phyloP scores from a whole-genome alignment of 2,113 vertebrate genomes.

The Leptobrachium ailaonicum region DNA sequence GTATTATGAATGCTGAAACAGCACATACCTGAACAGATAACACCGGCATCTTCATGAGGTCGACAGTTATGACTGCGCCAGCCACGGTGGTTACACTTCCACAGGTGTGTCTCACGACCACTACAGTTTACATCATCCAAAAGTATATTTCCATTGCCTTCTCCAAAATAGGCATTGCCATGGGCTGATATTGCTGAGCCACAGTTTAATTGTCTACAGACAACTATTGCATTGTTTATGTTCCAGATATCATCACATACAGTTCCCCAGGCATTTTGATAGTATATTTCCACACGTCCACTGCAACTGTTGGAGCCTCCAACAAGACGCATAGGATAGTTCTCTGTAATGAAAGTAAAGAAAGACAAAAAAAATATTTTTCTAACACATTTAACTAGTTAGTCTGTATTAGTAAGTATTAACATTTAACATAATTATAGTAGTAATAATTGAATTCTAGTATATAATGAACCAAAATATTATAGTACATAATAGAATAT shows the following conservation, averaged over 20 bases:
- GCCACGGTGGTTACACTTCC: slow-evolving; percentile 59
- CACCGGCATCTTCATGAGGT: slow-evolving; percentile 62
- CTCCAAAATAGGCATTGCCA: slow-evolving; percentile 48
- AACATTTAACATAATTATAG: no score
- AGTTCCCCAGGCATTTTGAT: background rate
- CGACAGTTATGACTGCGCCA: slow-evolving; percentile 63
- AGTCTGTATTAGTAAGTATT: no score
- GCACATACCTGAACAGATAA: slow-evolving; percentile 55
- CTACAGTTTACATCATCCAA: slow-evolving; percentile 65
- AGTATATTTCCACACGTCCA: background rate
- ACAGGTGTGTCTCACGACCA: slow-evolving; percentile 62
- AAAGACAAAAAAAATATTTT: no score
- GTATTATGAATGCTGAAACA: no score
- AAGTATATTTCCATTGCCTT: slow-evolving; percentile 68
- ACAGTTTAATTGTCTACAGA: slow-evolving; percentile 4
- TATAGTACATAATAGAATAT: no score
- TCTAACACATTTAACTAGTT: no score
- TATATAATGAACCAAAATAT: no score
- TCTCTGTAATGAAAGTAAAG: no score
- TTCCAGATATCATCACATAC: slow-evolving; percentile 17
- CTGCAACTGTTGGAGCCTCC: no score
- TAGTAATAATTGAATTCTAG: no score
- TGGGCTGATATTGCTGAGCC: background rate
- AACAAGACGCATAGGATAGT: no score
- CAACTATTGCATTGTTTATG: background rate